phyloP scores from a whole-genome alignment of 2,888 invertebrate species.

The Strigamia crassipes region DNA sequence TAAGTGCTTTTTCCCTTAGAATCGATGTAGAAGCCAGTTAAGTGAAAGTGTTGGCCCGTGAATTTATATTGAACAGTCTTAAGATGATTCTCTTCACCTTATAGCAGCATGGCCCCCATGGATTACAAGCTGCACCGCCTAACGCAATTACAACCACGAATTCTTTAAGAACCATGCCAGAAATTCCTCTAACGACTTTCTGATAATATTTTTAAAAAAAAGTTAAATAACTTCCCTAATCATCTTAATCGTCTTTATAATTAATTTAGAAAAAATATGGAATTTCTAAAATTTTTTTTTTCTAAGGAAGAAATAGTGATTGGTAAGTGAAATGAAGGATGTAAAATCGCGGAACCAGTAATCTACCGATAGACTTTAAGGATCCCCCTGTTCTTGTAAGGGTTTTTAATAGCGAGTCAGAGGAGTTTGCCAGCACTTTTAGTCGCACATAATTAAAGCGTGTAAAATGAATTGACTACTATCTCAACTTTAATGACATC shows the following conservation, averaged over 20 bases:
- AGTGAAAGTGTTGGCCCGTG: slow-evolving; percentile 42
- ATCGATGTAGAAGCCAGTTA: slow-evolving; percentile 14
- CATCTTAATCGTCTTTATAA: no score
- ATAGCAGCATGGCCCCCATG: slow-evolving; percentile 23
- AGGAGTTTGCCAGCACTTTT: background rate
- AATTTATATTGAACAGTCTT: slow-evolving; percentile 42
- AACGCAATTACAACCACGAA: slow-evolving; percentile 30
- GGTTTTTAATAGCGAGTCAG: slow-evolving; percentile 7
- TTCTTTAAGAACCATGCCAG: background rate
- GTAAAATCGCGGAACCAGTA: background rate
- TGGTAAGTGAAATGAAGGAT: background rate
- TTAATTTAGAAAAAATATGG: background rate
- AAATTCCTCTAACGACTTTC: background rate
- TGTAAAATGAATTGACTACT: slow-evolving; percentile 39
- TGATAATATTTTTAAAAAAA: background rate
- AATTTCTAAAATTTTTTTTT: background rate
- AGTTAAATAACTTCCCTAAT: no score
- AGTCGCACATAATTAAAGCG: slow-evolving; percentile 33
- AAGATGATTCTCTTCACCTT: slow-evolving; percentile 28
- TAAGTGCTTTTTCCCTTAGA: slow-evolving; percentile 34
- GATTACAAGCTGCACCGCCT: slow-evolving; percentile 33
- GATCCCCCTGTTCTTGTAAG: background rate
- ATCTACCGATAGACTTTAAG: background rate
- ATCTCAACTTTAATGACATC: slow-evolving; percentile 27
- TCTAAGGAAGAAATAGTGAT: background rate